A percentile compares a stretch with the other conserved stretches of the same genome.
These are phyloP conservation scores for Philereme vetulata DNA, from an alignment of 2,888 invertebrate species.

Conservation along the genomic window DNA sequence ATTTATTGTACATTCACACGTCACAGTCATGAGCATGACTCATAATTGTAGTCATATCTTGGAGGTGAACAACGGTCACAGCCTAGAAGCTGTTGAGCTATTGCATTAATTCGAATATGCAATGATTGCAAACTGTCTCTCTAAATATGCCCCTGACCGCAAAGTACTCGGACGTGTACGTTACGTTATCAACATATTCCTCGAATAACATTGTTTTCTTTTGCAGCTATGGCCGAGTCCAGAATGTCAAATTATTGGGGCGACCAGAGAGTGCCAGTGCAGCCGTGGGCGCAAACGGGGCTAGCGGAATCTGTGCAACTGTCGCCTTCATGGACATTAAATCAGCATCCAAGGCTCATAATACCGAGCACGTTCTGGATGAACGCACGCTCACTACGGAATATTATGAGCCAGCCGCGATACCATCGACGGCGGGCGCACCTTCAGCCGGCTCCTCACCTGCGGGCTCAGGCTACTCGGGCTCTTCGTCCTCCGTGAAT, in stretches of 20 bases:
- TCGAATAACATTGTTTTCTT: constrained; percentile 38
- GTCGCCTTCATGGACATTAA: constrained; percentile 98
- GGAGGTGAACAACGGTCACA: too few relatives aligned
- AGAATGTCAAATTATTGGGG: constrained; percentile 96
- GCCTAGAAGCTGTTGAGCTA: too few relatives aligned
- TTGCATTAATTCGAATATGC: too few relatives aligned
- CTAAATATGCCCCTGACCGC: too few relatives aligned
- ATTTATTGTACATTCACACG: too few relatives aligned
- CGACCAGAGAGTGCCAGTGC: constrained; percentile 81
- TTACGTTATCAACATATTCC: background rate
- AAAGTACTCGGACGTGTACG: too few relatives aligned
- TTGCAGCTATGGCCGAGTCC: constrained; percentile 98
- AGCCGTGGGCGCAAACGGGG: constrained; percentile 76
- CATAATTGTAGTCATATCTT: too few relatives aligned
- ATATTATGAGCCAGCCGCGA: constrained; percentile 94
- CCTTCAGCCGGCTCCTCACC: constrained; percentile 82
- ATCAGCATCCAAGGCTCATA: constrained; percentile 97
- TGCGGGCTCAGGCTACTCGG: constrained; percentile 85
- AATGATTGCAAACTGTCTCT: too few relatives aligned
- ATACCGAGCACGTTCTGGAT: constrained; percentile 94
- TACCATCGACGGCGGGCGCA: constrained; percentile 85
- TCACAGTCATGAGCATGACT: too few relatives aligned
- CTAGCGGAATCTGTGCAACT: constrained; percentile 91
- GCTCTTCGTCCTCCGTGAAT: constrained; percentile 85
- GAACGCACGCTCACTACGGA: constrained; percentile 94